Evolutionary conservation across 2,113 vertebrate genomes (phyloP).

Genomic region (Raja brachyura): DNA sequence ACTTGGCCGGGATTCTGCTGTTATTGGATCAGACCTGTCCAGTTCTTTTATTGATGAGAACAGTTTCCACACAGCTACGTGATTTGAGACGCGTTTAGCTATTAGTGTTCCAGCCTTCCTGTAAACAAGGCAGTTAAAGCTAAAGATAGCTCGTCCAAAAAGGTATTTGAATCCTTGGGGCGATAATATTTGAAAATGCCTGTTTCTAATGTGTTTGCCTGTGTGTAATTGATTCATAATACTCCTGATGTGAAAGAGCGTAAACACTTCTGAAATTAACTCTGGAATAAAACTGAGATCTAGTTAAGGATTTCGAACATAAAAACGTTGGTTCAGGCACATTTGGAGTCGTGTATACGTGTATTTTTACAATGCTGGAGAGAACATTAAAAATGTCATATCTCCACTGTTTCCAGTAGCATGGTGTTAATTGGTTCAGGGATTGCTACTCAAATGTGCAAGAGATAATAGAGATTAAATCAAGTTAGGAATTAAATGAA

Average conservation of each 20-base stretch:
- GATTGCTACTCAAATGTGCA: too few relatives aligned
- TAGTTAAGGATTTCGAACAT: neutral
- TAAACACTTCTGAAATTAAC: neutral
- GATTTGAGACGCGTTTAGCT: neutral
- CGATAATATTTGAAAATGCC: neutral
- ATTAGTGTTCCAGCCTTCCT: constrained; percentile 12
- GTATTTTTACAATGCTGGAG: too few relatives aligned
- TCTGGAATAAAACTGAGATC: neutral
- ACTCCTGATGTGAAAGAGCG: neutral
- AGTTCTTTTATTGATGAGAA: constrained; percentile 25
- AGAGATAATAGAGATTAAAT: too few relatives aligned
- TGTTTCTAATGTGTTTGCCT: neutral
- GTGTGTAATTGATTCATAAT: neutral
- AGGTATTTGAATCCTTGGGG: neutral
- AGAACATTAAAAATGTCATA: too few relatives aligned
- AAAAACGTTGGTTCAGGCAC: neutral
- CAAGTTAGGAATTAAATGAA: too few relatives aligned
- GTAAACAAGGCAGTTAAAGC: constrained; percentile 21
- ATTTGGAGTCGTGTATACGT: too few relatives aligned
- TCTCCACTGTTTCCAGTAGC: too few relatives aligned
- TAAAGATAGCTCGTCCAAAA: neutral
- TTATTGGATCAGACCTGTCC: constrained; percentile 15
- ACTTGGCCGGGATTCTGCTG: neutral
- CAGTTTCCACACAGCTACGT: constrained; percentile 20
- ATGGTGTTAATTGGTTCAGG: too few relatives aligned